Conservation (phyloP, 2,888 invertebrate genomes). For the Meghimatium bilineatum region DNA sequence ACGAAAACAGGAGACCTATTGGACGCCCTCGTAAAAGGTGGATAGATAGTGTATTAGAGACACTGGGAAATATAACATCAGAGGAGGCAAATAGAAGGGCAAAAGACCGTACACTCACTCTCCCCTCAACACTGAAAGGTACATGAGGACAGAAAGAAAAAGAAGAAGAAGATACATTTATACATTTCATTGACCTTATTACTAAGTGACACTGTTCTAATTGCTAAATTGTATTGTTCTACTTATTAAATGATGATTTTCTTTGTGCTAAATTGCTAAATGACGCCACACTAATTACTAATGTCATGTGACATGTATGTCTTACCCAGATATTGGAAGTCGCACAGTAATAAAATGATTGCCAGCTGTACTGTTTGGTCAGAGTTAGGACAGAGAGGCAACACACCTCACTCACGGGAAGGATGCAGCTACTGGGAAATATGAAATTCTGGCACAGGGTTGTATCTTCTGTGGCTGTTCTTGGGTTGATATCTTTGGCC, state of each 20-base stretch:
- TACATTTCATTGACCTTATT: background rate
- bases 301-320: background rate
- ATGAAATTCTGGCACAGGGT: conserved; percentile 46
- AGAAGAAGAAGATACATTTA: no score
- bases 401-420: background rate
- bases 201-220: background rate
- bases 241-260: background rate
- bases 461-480: background rate
- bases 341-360: background rate
- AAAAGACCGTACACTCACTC: no score
- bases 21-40: no score
- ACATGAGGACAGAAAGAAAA: no score
- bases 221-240: background rate
- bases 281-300: background rate
- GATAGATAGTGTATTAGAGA: no score
- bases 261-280: background rate
- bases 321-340: background rate
- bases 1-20: no score
- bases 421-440: conserved; percentile 16
- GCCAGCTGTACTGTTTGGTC: background rate
- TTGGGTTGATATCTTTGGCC: conserved; percentile 6
- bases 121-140: no score
- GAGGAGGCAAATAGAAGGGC: no score
- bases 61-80: no score
- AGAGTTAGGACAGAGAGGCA: background rate